Evolutionary conservation across 2,888 invertebrate genomes (phyloP), one percentile per base, ranked within the genome.

Genomic region (Drosophila sordidapex): DNA sequence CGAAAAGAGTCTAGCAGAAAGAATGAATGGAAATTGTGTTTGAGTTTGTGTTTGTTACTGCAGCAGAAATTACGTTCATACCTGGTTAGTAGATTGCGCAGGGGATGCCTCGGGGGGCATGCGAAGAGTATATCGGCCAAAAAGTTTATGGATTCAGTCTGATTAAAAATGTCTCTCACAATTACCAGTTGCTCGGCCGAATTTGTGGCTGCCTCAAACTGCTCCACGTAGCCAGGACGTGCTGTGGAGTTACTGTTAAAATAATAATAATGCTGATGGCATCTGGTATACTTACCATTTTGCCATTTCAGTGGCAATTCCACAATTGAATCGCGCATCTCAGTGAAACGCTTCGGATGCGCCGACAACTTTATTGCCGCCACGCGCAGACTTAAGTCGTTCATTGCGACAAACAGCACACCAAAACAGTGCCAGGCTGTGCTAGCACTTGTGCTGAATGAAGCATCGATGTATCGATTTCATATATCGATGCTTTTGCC

Each of bases 1-100:
- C 1, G 87, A 80, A 35, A 87, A 87, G 6, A 85, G 78, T 58
- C 85, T 85, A 43, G 5, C 31, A 11, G 7, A 48, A 18, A 43
- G 2, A 36, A 8, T 8, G 15, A 8, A 25, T 4, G 27, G 4
- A 15, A 46, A 15, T 46, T 15, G 15, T 21, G 15, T 15, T 25
- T 25, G 8, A 25, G 8, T 25, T 25, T 25, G 21, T 2, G 1
- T 21, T 46, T 15, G 25, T 25, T 25, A 8, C 1, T 43, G 2
- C 1, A 21, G n/a, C 11, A 11, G 5, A 43, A 11, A 6, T 43
- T 11, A 43, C 11, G 2, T 43, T 25, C 89, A 78, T 83, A 93
- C 94, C 92, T 93, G 25, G 86, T 70, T 27, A 93, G 79, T 67
- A 92, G 90, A 81, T 92, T 92, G 56, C 93, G 92, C 25, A 93